Conservation (phyloP, 1,140 invertebrate species). For the Panulirus ornatus region DNA sequence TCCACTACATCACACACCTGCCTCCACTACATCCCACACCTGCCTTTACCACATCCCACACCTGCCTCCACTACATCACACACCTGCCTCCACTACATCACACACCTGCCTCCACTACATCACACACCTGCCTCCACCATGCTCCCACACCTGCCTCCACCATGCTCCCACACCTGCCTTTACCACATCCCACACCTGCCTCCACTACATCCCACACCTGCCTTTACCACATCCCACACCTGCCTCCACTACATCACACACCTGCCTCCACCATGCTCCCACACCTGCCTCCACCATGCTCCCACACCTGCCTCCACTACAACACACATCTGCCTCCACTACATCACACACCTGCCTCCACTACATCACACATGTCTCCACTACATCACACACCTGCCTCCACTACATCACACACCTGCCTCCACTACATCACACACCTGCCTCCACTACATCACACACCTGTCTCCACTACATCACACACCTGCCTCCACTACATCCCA, state of each 20-base stretch:
- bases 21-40: background rate
- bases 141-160: background rate
- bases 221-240: too few relatives aligned
- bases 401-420: too few relatives aligned
- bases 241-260: background rate
- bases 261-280: background rate
- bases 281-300: background rate
- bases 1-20: background rate
- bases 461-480: too few relatives aligned
- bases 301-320: too few relatives aligned
- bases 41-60: background rate
- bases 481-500: too few relatives aligned
- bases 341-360: too few relatives aligned
- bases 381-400: too few relatives aligned
- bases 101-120: background rate
- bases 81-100: background rate
- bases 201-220: background rate
- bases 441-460: too few relatives aligned
- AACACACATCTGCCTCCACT: too few relatives aligned
- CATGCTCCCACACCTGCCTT: background rate
- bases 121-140: background rate
- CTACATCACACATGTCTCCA: too few relatives aligned
- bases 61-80: background rate
- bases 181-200: background rate
- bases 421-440: too few relatives aligned